Base-by-base conservation (phyloP, 2,797 vertebrate species). In the Sebastes goodei region DNA sequence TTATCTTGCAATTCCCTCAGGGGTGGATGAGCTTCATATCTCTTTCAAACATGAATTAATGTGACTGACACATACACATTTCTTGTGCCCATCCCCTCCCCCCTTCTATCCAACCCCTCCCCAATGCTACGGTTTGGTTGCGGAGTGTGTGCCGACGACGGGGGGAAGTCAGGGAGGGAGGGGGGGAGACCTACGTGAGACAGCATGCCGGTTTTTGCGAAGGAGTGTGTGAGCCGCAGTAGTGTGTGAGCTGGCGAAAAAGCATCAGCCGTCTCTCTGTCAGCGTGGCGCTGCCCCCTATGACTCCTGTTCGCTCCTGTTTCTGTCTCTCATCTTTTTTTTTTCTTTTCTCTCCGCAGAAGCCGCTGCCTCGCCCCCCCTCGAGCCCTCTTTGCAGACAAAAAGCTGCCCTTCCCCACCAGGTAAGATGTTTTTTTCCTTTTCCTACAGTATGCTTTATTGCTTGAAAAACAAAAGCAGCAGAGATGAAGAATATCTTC, bases 21-120 rank as follows among this genome's bases (percentile, higher is more conserved):
- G 82, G 59, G 1, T 30, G 59, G 76, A 80, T 76, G 60, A 70
- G 85, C 87, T 69, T 79, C 71, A 20, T 76, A 79, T 84, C 72
- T 78, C 38, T 89, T 89, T 90, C 71, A 88, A 77, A 87, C 68
- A 86, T 74, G 83, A 87, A 89, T 88, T 81, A 84, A 91, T 90
- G 82, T 72, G 74, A 76, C 74, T 30, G 55, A 64, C 62, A 65
- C 10, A 72, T 32, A 77, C 42, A 75, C 60, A 74, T 61, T 74
- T 72, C 11, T 67, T 25, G 59, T 67, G n/a, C 65, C 74, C 70
- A 56, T 82, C 75, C 80, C 85, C 56, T 82, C 70, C 57, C 55
- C 33, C 14, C 21, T 17, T 38, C 49, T 21, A 67, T 52, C 73
- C 67, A 65, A 65, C 80, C 74, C 74, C 61, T 70, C 60, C 56